Evolutionary conservation across 1,140 invertebrate genomes (phyloP).

Genomic region (Rhynchophorus ferrugineus): DNA sequence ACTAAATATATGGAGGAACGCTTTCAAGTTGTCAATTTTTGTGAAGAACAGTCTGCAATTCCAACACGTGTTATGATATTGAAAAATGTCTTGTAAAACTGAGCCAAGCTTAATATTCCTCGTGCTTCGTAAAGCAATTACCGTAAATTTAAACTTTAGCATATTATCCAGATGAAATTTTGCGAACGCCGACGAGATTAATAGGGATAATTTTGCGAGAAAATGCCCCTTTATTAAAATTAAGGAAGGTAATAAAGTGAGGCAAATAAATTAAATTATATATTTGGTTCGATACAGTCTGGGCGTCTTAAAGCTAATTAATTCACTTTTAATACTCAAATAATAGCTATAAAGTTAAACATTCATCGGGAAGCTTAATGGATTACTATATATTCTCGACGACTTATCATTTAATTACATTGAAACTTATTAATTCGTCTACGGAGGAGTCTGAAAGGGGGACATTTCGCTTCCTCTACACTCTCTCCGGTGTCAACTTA

Average conservation of each 20-base stretch:
- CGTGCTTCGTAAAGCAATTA: not conserved
- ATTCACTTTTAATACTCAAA: conserved; percentile 35
- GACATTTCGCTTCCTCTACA: not conserved
- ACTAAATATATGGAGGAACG: too few species aligned
- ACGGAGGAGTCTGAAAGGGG: not conserved
- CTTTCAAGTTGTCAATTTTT: too few species aligned
- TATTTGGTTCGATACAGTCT: conserved; percentile 23
- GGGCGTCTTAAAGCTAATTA: conserved; percentile 28
- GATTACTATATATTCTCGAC: conserved; percentile 29
- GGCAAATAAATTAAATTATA: conserved; percentile 25
- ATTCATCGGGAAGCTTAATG: conserved; percentile 29
- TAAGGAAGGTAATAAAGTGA: conserved; percentile 24
- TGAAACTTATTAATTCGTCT: conserved; percentile 24
- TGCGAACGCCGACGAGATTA: conserved; percentile 3
- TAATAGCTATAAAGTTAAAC: conserved; percentile 34
- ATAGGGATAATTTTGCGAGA: conserved; percentile 17
- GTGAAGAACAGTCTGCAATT: too few species aligned
- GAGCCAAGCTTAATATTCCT: not conserved
- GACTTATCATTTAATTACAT: conserved; percentile 24
- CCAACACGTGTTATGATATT: too few species aligned
- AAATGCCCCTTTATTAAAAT: conserved; percentile 23
- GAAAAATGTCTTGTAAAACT: too few species aligned
- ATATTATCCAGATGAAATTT: not conserved
- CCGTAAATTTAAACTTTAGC: not conserved
- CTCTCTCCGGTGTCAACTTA: not conserved